A percentile compares a stretch with the other conserved stretches of the same genome.
Conservation (phyloP, 2,888 invertebrate species). For the Sarcophaga variegata region DNA sequence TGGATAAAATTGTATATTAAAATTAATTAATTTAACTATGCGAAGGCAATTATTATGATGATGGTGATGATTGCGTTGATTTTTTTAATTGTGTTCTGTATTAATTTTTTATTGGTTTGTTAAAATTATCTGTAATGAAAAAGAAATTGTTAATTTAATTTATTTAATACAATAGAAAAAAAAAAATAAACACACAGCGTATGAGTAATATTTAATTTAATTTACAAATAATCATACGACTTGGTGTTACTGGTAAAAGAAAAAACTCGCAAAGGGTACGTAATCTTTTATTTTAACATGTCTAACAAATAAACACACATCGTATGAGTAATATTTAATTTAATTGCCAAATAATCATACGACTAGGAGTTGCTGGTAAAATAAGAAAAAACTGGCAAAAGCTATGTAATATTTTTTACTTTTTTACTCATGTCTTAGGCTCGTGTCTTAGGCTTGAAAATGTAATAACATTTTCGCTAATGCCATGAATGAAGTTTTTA, state of each 20-base stretch:
- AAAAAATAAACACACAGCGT: background rate
- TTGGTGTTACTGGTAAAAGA: background rate
- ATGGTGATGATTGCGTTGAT: too few relatives aligned
- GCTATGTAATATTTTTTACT: too few relatives aligned
- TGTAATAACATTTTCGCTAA: too few relatives aligned
- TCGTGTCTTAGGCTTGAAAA: too few relatives aligned
- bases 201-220: conserved; percentile 20
- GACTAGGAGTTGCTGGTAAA: background rate
- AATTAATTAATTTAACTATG: too few relatives aligned
- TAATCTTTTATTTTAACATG: too few relatives aligned
- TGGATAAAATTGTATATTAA: too few relatives aligned
- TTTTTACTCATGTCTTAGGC: too few relatives aligned
- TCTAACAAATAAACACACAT: background rate
- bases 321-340: conserved; percentile 25
- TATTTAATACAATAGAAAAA: background rate
- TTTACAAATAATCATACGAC: conserved; percentile 10
- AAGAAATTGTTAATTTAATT: background rate
- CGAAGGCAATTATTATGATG: too few relatives aligned
- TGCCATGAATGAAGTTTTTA: too few relatives aligned
- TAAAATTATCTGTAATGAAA: conserved; percentile 44
- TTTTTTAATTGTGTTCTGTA: background rate
- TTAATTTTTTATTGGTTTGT: conserved; percentile 33
- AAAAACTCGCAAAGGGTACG: too few relatives aligned
- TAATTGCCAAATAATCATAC: conserved; percentile 11
- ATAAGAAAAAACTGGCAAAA: too few relatives aligned